Evolutionary conservation across 2,113 vertebrate genomes (phyloP).

Genomic region (Gambusia holbrooki): DNA sequence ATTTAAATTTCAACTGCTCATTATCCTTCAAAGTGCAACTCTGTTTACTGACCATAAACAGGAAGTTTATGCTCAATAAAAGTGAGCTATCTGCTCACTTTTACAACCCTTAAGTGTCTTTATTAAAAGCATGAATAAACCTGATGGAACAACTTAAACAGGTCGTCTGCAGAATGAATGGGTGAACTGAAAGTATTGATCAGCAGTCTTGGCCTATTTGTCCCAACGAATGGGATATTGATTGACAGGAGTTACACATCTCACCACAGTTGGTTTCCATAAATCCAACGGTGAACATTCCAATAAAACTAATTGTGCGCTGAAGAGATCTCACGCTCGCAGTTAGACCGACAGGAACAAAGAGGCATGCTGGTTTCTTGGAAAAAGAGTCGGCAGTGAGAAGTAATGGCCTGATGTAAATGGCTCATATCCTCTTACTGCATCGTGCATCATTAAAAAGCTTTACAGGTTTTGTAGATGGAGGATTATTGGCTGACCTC

Average conservation of each 20-base stretch:
- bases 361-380: slow-evolving; percentile 17
- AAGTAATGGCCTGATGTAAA: slow-evolving; percentile 46
- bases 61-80: not conserved
- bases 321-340: slow-evolving; percentile 34
- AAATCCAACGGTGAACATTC: slow-evolving; percentile 41
- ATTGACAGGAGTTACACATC: slow-evolving; percentile 29
- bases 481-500: not conserved
- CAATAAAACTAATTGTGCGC: slow-evolving; percentile 44
- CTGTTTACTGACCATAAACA: not conserved
- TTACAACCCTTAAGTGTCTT: not conserved
- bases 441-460: slow-evolving; percentile 52
- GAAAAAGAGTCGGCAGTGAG: slow-evolving; percentile 43
- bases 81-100: too few relatives aligned
- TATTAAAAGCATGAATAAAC: slow-evolving; percentile 5
- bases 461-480: slow-evolving; percentile 7
- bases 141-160: slow-evolving; percentile 9
- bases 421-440: slow-evolving; percentile 49
- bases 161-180: too few relatives aligned
- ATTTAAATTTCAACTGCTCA: not conserved
- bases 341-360: slow-evolving; percentile 12
- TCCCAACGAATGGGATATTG: slow-evolving; percentile 35
- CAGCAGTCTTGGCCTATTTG: slow-evolving; percentile 22
- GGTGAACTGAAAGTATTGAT: slow-evolving; percentile 5
- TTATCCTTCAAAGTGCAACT: not conserved
- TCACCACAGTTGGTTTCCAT: slow-evolving; percentile 29